Evolutionary conservation across 2,888 invertebrate species (phyloP).

Genomic region (Spatulosminthurus flaviceps): DNA sequence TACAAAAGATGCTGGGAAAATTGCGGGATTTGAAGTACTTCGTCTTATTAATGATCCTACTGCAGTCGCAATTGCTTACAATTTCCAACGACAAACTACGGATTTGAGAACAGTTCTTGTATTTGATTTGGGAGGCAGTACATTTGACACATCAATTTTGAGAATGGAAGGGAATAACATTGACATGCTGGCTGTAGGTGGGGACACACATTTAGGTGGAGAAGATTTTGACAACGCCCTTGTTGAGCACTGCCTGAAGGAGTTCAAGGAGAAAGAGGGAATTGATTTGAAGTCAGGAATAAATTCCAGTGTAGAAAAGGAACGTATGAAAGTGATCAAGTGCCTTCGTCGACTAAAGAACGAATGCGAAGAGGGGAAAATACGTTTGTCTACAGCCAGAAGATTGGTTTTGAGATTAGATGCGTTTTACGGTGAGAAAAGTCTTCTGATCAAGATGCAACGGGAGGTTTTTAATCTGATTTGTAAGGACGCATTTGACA

Average conservation of each 20-base stretch:
- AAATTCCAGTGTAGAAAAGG: neutral
- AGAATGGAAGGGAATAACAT: neutral
- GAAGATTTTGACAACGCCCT: neutral
- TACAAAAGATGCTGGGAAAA: constrained; percentile 82
- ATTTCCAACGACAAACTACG: neutral
- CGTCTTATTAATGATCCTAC: neutral
- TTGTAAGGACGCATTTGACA: neutral
- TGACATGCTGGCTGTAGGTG: neutral
- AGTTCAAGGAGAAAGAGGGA: neutral
- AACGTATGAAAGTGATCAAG: neutral
- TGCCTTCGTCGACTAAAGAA: neutral
- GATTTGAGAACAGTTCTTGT: neutral
- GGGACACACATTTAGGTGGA: neutral
- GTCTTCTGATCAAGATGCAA: constrained; percentile 34
- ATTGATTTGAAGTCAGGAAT: neutral
- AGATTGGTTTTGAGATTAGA: neutral
- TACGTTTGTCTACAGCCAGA: constrained; percentile 25
- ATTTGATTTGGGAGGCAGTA: neutral
- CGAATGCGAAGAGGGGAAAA: constrained; percentile 50
- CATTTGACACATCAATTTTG: neutral
- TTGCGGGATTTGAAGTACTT: constrained; percentile 67
- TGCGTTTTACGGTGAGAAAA: neutral
- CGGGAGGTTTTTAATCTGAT: constrained; percentile 45
- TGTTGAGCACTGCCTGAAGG: neutral
- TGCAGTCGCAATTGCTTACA: neutral